Conservation (phyloP, 2,797 vertebrate species). For the Petrocephalus sullivani region DNA sequence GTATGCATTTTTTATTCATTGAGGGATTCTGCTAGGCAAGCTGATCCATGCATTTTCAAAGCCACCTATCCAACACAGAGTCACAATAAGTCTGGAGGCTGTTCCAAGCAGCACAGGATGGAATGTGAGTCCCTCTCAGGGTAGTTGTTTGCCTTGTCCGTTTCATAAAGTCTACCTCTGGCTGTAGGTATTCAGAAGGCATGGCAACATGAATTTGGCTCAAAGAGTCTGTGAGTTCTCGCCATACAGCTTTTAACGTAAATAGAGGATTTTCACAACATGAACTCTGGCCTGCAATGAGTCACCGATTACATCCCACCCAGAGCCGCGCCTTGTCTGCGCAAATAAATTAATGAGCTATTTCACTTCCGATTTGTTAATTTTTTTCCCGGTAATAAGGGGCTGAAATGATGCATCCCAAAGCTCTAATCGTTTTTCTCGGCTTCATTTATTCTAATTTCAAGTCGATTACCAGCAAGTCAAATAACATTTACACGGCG, state of each 20-base stretch:
- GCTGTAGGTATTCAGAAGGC: not conserved
- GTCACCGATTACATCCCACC: not conserved
- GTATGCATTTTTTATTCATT: not conserved
- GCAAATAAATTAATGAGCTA: constrained; percentile 10
- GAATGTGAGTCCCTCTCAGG: not conserved
- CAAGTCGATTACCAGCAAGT: not conserved
- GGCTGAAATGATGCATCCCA: constrained; percentile 17
- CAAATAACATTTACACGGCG: not conserved
- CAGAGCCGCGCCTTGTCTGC: not conserved
- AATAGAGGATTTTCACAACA: not conserved
- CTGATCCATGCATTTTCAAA: not conserved
- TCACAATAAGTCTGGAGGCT: not conserved
- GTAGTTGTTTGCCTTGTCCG: not conserved
- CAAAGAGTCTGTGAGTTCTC: not conserved
- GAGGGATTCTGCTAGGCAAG: not conserved
- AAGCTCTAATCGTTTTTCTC: constrained; percentile 14
- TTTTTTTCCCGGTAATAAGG: constrained; percentile 9
- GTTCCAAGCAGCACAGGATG: not conserved
- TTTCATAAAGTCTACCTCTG: not conserved
- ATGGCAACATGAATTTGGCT: not conserved
- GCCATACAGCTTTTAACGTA: not conserved
- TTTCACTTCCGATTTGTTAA: constrained; percentile 14
- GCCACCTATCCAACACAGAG: not conserved
- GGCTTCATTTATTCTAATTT: constrained; percentile 20
- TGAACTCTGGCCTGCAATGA: not conserved